phyloP scores from a whole-genome alignment of 2,113 vertebrate species.

The Pseudorhombus dupliciocellatus region DNA sequence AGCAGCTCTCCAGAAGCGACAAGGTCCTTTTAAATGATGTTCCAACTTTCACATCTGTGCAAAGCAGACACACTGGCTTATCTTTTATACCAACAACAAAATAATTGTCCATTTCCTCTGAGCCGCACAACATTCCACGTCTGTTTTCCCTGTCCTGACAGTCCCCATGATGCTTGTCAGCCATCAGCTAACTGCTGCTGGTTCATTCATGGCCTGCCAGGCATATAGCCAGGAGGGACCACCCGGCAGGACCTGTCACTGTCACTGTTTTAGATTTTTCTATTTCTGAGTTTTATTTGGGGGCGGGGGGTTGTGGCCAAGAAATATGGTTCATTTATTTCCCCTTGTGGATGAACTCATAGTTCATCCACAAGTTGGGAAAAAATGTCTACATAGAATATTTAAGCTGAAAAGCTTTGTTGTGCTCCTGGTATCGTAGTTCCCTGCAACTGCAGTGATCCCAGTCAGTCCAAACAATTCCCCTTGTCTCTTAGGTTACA shows the following conservation, averaged over 20 bases:
- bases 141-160: background rate
- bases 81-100: background rate
- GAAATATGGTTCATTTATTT: background rate
- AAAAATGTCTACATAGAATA: too few species aligned
- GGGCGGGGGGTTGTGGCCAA: too few species aligned
- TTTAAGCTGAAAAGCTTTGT: background rate
- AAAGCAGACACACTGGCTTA: background rate
- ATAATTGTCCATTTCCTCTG: too few species aligned
- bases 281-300: background rate
- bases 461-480: background rate
- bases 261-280: background rate
- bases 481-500: background rate
- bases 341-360: background rate
- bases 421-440: background rate
- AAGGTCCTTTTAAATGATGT: too few species aligned
- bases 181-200: background rate
- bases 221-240: background rate
- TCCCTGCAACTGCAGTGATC: background rate
- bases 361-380: too few species aligned
- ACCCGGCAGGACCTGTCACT: background rate
- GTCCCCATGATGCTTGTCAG: background rate
- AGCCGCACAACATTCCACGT: too few species aligned
- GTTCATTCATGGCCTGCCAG: background rate
- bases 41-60: background rate
- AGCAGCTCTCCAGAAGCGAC: too few species aligned